Evolutionary conservation across 2,797 vertebrate genomes (phyloP), one percentile per base, ranked within the genome.

Genomic region (Acropternis orthonyx): DNA sequence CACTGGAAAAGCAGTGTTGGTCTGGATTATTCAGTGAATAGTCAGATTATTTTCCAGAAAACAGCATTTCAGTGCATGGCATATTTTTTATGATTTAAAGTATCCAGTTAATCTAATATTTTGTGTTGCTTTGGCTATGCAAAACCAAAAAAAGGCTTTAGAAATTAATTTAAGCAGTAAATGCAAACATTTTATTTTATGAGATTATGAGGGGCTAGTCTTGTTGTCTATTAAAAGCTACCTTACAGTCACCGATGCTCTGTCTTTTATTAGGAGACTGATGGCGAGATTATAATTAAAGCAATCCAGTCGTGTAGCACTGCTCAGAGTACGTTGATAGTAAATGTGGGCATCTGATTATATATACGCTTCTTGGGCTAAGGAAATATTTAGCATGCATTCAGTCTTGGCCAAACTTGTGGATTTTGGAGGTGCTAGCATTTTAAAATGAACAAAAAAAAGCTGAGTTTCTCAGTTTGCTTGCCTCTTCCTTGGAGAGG

Each of bases 221-320:
- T 85, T 93, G 81, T 92, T 94, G 88, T 96, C 93, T 97, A 58
- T 95, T 97, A 96, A 97, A 97, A 95, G 63, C 89, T 95, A 65
- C 79, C 90, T 87, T 80, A 63, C 74, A 97, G 88, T 95, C 93
- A 94, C 77, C 81, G 92, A 41, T 94, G 63, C 69, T 95, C 56
- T 88, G 74, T 80, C 89, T 97, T 97, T 95, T 96, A 96, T 95
- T 95, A 94, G 89, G 85, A 92, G 88, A 89, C 86, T 94, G 69
- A 89, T 96, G 92, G 94, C 91, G 96, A 91, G 87, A 96, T 96
- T 92, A 74, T 95, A 97, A 97, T 96, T 96, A 97, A 97, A 92
- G 73, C 59, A 93, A 67, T 93, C 63, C 46, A 89, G 79, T 96
- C 85, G 88, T 93, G 91, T 95, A 85, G 86, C 55, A 61, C 36